Percentiles rank a stretch among this genome's conserved stretches.
These are phyloP conservation scores for Onychomys torridus DNA, from an alignment of 2,797 vertebrate species.

Conservation along the genomic window DNA sequence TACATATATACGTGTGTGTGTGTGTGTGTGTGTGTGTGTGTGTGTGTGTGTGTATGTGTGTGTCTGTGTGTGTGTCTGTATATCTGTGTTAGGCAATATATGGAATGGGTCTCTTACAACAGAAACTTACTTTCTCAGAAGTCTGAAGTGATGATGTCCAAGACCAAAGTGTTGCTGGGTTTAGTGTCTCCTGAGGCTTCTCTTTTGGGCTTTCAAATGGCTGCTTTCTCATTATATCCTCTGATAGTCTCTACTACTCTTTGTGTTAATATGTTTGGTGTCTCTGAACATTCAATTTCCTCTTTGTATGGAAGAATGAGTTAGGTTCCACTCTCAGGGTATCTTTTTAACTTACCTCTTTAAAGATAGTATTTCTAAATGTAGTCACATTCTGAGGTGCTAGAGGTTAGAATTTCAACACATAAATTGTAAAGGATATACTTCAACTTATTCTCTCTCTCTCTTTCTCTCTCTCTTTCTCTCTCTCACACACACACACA, in stretches of 20 bases:
- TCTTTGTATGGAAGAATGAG: not conserved
- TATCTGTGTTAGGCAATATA: not conserved
- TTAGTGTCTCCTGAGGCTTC: not conserved
- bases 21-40: not conserved
- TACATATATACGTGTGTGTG: not conserved
- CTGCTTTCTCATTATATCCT: not conserved
- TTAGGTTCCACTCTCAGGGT: not conserved
- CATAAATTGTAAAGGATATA: not conserved
- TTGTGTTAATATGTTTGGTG: not conserved
- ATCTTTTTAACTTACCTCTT: slow-evolving; percentile 14
- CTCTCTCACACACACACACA: not conserved
- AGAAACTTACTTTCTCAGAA: slow-evolving; percentile 15
- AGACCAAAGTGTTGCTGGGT: not conserved
- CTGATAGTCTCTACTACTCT: not conserved
- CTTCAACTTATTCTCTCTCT: not conserved
- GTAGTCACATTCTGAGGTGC: not conserved
- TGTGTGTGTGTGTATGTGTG: not conserved
- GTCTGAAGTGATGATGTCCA: not conserved
- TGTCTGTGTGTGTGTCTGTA: not conserved
- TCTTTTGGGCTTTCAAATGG: not conserved
- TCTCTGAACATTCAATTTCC: not conserved
- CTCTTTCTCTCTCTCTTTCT: not conserved
- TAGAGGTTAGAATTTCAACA: not conserved
- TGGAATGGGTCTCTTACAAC: not conserved
- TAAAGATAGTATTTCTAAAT: not conserved